phyloP scores from a whole-genome alignment of 2,113 vertebrate species.

The Chionodraco myersi region DNA sequence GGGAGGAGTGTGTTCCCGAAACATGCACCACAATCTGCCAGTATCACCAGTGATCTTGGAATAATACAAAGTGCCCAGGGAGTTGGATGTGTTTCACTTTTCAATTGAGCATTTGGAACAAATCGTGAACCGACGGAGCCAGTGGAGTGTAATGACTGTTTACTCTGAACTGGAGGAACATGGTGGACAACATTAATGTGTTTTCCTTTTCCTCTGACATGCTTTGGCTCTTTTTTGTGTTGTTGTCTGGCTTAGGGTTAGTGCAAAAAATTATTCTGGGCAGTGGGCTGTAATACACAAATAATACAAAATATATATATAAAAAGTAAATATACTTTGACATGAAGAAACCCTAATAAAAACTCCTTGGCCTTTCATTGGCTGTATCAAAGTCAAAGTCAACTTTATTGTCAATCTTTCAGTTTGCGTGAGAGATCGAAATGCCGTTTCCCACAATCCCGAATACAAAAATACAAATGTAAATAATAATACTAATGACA shows the following conservation, averaged over 20 bases:
- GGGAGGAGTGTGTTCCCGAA: constrained; percentile 38
- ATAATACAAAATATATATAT: too few relatives aligned
- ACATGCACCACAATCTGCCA: constrained; percentile 22
- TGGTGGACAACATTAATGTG: neutral
- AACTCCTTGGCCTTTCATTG: too few relatives aligned
- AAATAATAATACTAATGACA: too few relatives aligned
- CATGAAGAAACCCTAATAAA: too few relatives aligned
- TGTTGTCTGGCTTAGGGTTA: neutral
- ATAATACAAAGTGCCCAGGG: constrained; percentile 2
- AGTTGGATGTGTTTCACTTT: constrained; percentile 29
- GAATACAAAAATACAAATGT: too few relatives aligned
- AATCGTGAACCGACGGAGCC: constrained; percentile 3
- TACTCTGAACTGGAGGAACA: constrained; percentile 33
- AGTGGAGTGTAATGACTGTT: constrained; percentile 20
- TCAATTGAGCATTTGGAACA: constrained; percentile 20
- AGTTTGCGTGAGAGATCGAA: too few relatives aligned
- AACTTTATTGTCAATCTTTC: too few relatives aligned
- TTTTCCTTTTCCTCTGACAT: constrained; percentile 17
- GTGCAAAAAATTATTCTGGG: too few relatives aligned
- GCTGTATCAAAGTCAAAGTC: too few relatives aligned
- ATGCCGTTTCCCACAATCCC: too few relatives aligned
- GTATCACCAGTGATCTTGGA: neutral
- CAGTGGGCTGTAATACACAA: too few relatives aligned
- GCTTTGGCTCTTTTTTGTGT: neutral
- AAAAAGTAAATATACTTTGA: too few relatives aligned